Percentiles rank a stretch among this genome's conserved stretches.
phyloP scores from a whole-genome alignment of 1,140 invertebrate species.

The Chlorops oryzae region DNA sequence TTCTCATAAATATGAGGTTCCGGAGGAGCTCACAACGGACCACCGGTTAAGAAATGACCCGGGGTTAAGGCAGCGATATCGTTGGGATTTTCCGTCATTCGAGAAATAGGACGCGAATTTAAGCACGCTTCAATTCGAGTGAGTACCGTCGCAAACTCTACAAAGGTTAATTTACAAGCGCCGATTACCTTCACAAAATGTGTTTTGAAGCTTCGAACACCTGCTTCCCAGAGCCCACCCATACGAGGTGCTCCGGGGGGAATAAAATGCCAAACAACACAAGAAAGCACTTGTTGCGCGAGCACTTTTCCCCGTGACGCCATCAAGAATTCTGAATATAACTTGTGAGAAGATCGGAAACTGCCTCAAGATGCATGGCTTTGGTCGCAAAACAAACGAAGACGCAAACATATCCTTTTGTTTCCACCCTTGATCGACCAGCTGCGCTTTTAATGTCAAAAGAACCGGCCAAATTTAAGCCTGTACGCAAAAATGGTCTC shows the following conservation, averaged over 20 bases:
- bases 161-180: not conserved
- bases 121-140: not conserved
- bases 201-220: slow-evolving; percentile 25
- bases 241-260: slow-evolving; percentile 23
- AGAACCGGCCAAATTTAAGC: slow-evolving; percentile 42
- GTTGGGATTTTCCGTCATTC: slow-evolving; percentile 2
- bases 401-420: slow-evolving; percentile 30
- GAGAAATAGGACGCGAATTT: not conserved
- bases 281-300: not conserved
- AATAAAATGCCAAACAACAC: slow-evolving; percentile 21
- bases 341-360: slow-evolving; percentile 24
- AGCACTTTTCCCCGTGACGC: not conserved
- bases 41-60: slow-evolving; percentile 1
- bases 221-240: slow-evolving; percentile 27
- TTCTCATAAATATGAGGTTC: slow-evolving; percentile 5
- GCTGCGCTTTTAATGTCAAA: slow-evolving; percentile 23
- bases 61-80: not conserved
- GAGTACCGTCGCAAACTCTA: slow-evolving; percentile 6
- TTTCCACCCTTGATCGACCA: slow-evolving; percentile 16
- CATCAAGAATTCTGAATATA: slow-evolving; percentile 5
- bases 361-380: slow-evolving; percentile 48
- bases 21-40: not conserved
- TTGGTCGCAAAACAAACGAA: slow-evolving; percentile 38
- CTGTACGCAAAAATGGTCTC: slow-evolving; percentile 24
- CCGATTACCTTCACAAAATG: not conserved